These are phyloP conservation scores for Drosophila persimilis DNA, from an alignment of 1,140 invertebrate genomes.

Conservation along the genomic window DNA sequence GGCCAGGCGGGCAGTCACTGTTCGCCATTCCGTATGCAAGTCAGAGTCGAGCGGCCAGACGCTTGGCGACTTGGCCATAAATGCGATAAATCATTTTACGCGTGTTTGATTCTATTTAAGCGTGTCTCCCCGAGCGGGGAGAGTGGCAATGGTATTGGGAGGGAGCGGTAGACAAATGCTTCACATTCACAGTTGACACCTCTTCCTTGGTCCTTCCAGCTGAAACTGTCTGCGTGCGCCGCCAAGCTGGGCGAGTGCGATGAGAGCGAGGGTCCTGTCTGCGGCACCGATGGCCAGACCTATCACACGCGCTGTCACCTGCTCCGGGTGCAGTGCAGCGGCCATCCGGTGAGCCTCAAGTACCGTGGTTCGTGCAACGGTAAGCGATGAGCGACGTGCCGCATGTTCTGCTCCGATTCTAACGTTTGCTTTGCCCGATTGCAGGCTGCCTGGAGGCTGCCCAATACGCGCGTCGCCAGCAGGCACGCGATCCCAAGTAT, in stretches of 20 bases:
- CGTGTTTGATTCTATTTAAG: constrained; percentile 67
- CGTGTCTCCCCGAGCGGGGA: constrained; percentile 6
- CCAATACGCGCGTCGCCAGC: constrained; percentile 70
- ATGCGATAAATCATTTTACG: constrained; percentile 79
- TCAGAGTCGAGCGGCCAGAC: constrained; percentile 45
- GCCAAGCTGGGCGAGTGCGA: constrained; percentile 80
- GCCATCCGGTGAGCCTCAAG: constrained; percentile 87
- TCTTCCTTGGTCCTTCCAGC: constrained; percentile 18
- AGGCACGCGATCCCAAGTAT: constrained; percentile 82
- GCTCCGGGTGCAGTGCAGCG: constrained; percentile 89
- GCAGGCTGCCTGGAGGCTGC: constrained; percentile 73
- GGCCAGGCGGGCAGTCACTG: constrained; percentile 5
- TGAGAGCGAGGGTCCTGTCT: constrained; percentile 85
- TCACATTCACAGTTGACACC: constrained; percentile 44
- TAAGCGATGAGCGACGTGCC: constrained; percentile 62
- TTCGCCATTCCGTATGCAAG: constrained; percentile 67
- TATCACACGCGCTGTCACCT: constrained; percentile 91
- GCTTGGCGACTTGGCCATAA: constrained; percentile 72
- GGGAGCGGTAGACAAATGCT: constrained; percentile 20
- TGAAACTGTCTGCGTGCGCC: constrained; percentile 77
- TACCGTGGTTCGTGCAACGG: constrained; percentile 89
- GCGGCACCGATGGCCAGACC: constrained; percentile 91
- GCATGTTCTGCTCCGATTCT: too few species aligned
- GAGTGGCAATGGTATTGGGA: neutral
- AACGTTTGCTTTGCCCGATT: neutral